phyloP scores from a whole-genome alignment of 2,797 vertebrate species.

The Neopelma chrysocephalum region DNA sequence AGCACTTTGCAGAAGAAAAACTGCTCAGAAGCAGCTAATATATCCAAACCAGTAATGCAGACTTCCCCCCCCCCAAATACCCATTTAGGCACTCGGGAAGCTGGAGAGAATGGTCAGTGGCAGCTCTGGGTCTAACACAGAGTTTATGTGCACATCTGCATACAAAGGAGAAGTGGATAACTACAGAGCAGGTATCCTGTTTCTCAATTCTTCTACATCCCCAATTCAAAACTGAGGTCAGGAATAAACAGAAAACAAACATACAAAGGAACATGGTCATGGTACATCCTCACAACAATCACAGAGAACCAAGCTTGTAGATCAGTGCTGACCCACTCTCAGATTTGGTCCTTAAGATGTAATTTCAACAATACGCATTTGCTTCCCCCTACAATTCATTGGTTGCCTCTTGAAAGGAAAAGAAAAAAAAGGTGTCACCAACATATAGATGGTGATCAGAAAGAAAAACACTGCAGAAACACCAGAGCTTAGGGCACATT shows the following conservation, averaged over 20 bases:
- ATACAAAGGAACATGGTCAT: neutral
- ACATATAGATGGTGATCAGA: neutral
- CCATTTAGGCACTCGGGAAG: neutral
- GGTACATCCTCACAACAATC: neutral
- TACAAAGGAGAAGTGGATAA: neutral
- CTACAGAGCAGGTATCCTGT: neutral
- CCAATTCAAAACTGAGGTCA: neutral
- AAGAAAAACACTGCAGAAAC: neutral
- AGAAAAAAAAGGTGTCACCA: neutral
- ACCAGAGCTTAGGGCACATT: neutral
- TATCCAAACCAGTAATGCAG: neutral
- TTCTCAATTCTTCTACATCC: neutral
- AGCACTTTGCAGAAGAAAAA: neutral
- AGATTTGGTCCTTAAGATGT: neutral
- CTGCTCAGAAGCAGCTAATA: neutral
- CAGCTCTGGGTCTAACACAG: neutral
- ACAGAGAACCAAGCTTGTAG: neutral
- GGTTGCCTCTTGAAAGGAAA: neutral
- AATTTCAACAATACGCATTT: neutral
- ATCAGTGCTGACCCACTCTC: neutral
- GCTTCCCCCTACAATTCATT: neutral
- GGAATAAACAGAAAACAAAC: neutral
- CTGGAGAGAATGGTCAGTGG: neutral
- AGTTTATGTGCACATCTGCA: neutral
- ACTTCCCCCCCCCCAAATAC: neutral